Percentiles rank a stretch among this genome's conserved stretches.
These are phyloP conservation scores for Lasioglossum albipes DNA, from an alignment of 1,140 invertebrate species.

Conservation along the genomic window DNA sequence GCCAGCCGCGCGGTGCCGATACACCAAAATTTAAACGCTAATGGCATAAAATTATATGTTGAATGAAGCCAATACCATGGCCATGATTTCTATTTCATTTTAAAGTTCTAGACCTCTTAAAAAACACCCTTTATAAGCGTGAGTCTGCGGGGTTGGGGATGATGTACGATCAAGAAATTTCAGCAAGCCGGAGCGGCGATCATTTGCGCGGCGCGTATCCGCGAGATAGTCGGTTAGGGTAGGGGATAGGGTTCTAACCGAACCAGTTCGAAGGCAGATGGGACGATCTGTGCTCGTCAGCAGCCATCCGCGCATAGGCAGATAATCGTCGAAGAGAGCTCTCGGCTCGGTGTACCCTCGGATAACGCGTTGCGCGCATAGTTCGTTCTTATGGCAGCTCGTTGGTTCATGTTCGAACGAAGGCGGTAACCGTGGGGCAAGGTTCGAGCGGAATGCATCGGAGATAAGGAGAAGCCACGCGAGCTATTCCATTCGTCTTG, in stretches of 20 bases:
- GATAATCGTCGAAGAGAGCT: constrained; percentile 6
- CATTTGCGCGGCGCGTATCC: background rate
- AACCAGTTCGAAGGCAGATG: constrained; percentile 7
- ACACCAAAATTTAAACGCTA: too few relatives aligned
- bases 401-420: background rate
- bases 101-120: too few relatives aligned
- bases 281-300: constrained; percentile 12
- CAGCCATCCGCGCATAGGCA: background rate
- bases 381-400: constrained; percentile 22
- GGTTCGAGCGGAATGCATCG: constrained; percentile 63
- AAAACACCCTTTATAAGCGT: too few relatives aligned
- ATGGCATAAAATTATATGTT: too few relatives aligned
- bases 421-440: constrained; percentile 47
- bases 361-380: constrained; percentile 5
- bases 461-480: constrained; percentile 62
- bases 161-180: background rate
- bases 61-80: too few relatives aligned
- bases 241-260: background rate
- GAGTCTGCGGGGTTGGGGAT: background rate
- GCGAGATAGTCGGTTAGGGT: background rate
- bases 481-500: constrained; percentile 72
- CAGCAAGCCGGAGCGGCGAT: constrained; percentile 11
- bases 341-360: background rate
- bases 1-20: too few relatives aligned
- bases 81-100: too few relatives aligned